These are phyloP conservation scores for Prinia subflava DNA, from an alignment of 2,113 vertebrate genomes.

Conservation along the genomic window DNA sequence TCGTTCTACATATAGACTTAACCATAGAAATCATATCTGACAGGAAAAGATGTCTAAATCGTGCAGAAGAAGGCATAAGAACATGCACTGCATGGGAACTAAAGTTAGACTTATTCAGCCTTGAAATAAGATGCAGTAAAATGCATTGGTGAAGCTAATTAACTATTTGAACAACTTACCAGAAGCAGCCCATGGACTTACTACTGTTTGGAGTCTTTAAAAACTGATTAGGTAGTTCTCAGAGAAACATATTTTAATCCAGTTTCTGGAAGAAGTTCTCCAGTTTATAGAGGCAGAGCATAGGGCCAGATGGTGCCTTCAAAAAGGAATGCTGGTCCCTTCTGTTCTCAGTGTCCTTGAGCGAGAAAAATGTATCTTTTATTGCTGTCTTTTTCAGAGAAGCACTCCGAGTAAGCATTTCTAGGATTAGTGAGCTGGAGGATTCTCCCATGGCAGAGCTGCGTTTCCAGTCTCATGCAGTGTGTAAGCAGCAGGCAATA, in stretches of 20 bases:
- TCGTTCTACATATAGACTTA: neutral
- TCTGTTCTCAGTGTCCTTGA: slow-evolving; percentile 35
- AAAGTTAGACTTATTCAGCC: neutral
- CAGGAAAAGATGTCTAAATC: neutral
- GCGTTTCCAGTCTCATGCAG: neutral
- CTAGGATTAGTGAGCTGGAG: slow-evolving; percentile 35
- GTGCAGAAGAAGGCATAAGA: neutral
- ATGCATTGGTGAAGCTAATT: neutral
- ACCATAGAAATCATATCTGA: neutral
- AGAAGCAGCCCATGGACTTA: neutral
- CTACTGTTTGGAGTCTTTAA: neutral
- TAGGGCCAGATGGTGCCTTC: slow-evolving; percentile 28
- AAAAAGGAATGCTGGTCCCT: neutral
- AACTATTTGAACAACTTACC: neutral
- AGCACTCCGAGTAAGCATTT: slow-evolving; percentile 28
- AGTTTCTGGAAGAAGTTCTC: neutral
- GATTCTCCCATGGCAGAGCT: neutral
- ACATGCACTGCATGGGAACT: neutral
- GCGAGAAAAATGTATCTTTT: neutral
- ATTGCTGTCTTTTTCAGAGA: neutral
- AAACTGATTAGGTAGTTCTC: neutral
- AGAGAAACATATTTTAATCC: neutral
- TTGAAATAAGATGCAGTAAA: neutral
- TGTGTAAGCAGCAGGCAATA: neutral
- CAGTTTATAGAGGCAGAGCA: neutral